Evolutionary conservation across 2,888 invertebrate genomes (phyloP), one percentile per base, ranked within the genome.

Genomic region (Tetanocera ferruginea): DNA sequence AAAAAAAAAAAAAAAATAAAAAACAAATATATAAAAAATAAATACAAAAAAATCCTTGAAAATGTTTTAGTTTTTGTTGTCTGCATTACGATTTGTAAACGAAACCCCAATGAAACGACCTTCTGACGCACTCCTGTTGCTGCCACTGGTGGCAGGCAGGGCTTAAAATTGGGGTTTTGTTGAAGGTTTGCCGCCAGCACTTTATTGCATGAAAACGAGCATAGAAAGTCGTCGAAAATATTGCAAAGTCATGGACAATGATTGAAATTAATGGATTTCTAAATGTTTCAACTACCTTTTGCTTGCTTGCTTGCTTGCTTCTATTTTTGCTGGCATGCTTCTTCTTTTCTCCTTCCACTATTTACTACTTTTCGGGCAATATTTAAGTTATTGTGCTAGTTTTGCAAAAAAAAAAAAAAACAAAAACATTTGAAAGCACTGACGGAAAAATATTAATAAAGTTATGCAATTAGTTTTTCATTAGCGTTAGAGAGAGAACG

Each of bases 211-310:
- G 69, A 76, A 78, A 60, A 43, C 43, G 43, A 43, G 43, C 43
- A 43, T 55, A 55, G 28, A 28, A 28, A 60, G 25, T 28, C 11
- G 25, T 31, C 3, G 34, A n/a, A 64, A 77, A 78, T 78, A 78
- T 77, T 82, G 87, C 85, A 83, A 85, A 86, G 86, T 87, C 87
- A 87, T 84, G 85, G 85, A 82, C 84, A 85, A 85, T 86, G 87
- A 88, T 88, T 88, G 83, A 88, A 87, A 88, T 88, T 87, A 88
- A 88, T 88, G 88, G 86, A 84, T 85, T 86, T 83, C 80, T 83
- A 85, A 87, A 86, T 85, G 83, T 81, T 84, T 74, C 74, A 76
- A 80, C 76, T 77, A 70, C 70, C 73, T 67, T 77, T 82, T 77
- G 60, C 81, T 82, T 28, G 17, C 19, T 3, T 64, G 37, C 55